phyloP scores from a whole-genome alignment of 2,888 invertebrate genomes.

The Coleophora deauratella region DNA sequence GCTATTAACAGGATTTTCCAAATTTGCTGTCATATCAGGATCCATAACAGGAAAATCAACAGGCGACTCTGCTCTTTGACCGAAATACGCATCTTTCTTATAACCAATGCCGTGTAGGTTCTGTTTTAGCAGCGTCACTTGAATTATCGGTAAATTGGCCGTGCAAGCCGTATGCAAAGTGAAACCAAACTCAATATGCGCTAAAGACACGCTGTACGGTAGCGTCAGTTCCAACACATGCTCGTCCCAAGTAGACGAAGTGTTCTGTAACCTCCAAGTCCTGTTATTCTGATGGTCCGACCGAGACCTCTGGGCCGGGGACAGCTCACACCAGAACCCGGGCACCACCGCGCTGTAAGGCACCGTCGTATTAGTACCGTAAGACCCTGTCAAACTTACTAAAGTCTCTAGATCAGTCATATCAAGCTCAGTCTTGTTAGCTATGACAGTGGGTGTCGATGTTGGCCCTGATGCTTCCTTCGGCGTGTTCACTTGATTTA shows the following conservation, averaged over 20 bases:
- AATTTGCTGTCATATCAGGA: constrained; percentile 41
- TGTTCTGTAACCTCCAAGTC: constrained; percentile 91
- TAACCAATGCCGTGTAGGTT: constrained; percentile 74
- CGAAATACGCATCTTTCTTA: constrained; percentile 63
- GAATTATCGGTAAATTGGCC: constrained; percentile 84
- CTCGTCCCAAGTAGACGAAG: constrained; percentile 93
- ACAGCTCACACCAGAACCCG: constrained; percentile 94
- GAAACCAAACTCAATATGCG: constrained; percentile 93
- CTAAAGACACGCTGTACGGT: constrained; percentile 84
- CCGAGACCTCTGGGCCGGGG: constrained; percentile 91
- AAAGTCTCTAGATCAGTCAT: constrained; percentile 78
- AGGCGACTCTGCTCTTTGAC: constrained; percentile 53
- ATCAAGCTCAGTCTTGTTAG: constrained; percentile 74
- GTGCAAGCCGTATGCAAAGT: constrained; percentile 85
- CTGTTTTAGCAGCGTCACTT: constrained; percentile 78
- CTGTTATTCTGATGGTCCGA: constrained; percentile 91
- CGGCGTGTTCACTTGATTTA: constrained; percentile 39
- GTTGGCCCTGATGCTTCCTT: constrained; percentile 47
- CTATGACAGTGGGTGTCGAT: constrained; percentile 56
- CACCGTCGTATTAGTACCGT: constrained; percentile 70
- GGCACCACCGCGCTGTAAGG: constrained; percentile 91
- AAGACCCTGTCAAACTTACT: constrained; percentile 84
- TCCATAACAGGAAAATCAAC: constrained; percentile 51
- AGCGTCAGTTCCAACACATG: constrained; percentile 92
- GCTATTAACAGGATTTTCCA: constrained; percentile 84